Percentiles rank a stretch among this genome's conserved stretches.
phyloP scores from a whole-genome alignment of 2,113 vertebrate genomes.

The Neomonachus schauinslandi region DNA sequence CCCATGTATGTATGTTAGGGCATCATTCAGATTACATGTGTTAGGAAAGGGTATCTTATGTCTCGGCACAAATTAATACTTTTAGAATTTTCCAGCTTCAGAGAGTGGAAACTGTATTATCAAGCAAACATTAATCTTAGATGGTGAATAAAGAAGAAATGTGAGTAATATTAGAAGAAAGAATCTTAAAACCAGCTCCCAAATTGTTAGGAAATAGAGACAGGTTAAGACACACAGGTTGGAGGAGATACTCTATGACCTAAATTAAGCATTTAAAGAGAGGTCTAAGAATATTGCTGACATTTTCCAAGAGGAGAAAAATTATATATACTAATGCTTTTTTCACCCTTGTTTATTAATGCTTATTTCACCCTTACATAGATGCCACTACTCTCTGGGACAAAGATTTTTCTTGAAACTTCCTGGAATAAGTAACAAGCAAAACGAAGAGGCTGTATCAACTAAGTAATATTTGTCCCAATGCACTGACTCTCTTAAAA shows the following conservation, averaged over 20 bases:
- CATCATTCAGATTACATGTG: background rate
- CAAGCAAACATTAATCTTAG: constrained; percentile 9
- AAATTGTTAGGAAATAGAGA: background rate
- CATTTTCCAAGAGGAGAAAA: constrained; percentile 17
- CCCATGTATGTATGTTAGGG: background rate
- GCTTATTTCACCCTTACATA: too few species aligned
- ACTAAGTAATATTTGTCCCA: background rate
- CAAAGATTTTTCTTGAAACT: constrained; percentile 37
- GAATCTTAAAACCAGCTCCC: background rate
- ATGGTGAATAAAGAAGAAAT: constrained; percentile 20
- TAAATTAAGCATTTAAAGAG: constrained; percentile 26
- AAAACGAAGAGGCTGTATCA: constrained; percentile 10
- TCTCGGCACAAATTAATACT: constrained; percentile 26
- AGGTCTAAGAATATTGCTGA: background rate
- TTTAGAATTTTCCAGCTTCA: constrained; percentile 12
- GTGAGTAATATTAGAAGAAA: background rate
- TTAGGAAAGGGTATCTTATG: background rate
- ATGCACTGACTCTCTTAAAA: constrained; percentile 6
- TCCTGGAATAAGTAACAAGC: constrained; percentile 9
- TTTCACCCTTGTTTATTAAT: constrained; percentile 26
- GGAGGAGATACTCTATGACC: background rate
- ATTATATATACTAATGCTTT: constrained; percentile 27
- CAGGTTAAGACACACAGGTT: background rate
- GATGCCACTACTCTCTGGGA: too few species aligned
- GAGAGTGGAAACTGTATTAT: background rate